phyloP scores from a whole-genome alignment of 2,888 invertebrate species.

The Synergus laeviventris region DNA sequence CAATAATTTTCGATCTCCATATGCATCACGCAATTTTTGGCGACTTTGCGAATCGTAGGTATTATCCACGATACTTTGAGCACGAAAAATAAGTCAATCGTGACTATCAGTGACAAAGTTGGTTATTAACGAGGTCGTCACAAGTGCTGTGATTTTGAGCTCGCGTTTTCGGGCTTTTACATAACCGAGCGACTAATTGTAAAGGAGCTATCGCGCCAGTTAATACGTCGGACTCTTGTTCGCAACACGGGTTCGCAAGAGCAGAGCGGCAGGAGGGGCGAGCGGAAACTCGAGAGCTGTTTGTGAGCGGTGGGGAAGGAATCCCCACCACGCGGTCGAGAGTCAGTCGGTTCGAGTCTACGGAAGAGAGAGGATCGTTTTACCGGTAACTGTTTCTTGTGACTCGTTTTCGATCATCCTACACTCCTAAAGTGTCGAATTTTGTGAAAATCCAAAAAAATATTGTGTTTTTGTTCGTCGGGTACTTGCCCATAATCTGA shows the following conservation, averaged over 20 bases:
- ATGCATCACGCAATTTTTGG: constrained; percentile 52
- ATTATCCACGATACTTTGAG: constrained; percentile 5
- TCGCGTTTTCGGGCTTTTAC: constrained; percentile 72
- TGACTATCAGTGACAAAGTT: constrained; percentile 45
- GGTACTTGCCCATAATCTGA: constrained; percentile 1
- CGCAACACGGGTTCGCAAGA: constrained; percentile 54
- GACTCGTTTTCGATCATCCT: neutral
- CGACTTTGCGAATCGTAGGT: constrained; percentile 48
- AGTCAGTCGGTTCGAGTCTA: constrained; percentile 72
- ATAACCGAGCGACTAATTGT: constrained; percentile 75
- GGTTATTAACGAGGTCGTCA: constrained; percentile 45
- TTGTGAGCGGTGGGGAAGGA: constrained; percentile 55
- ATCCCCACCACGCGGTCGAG: constrained; percentile 67
- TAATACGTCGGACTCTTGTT: constrained; percentile 68
- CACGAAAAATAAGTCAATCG: constrained; percentile 38
- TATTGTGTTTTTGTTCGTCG: neutral
- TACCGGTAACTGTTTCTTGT: neutral
- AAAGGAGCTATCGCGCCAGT: constrained; percentile 75
- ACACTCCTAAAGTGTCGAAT: neutral
- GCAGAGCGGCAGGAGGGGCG: constrained; percentile 45
- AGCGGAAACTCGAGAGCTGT: constrained; percentile 43
- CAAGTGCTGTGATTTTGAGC: constrained; percentile 57
- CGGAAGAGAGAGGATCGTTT: constrained; percentile 59
- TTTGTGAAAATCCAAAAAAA: neutral
- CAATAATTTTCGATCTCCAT: constrained; percentile 53